Base-by-base conservation (phyloP, 2,113 vertebrate species). In the Meles meles region DNA sequence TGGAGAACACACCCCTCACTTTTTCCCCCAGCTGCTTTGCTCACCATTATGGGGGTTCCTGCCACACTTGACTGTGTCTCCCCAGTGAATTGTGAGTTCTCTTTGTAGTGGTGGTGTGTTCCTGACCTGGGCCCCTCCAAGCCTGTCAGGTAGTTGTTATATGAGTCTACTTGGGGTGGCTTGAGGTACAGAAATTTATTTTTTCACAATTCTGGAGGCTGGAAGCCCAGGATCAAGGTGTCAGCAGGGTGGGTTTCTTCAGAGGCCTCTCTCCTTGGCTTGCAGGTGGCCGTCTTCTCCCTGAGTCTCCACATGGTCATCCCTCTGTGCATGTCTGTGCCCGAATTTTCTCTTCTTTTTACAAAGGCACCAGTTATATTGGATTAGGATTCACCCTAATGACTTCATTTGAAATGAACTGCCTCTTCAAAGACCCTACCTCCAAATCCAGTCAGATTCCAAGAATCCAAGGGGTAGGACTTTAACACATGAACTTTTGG, bases 1-100 rank as follows among this genome's bases (percentile, higher is more conserved):
- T 1, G 1, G 77, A 72, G 4, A 20, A 31, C 15, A 3, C 2
- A 6, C 4, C 42, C 11, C 29, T 25, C 27, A 2, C 1, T 1
- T 1, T 7, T 5, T 34, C 69, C 57, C 52, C 29, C 2, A 8
- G 8, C n/a, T 11, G 14, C 69, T 84, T 55, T 29, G 44, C 39
- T 76, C 31, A 8, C 13, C 29, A 0, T 47, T 31, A 1, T 12
- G 11, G 11, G 29, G 18, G 15, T 21, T n/a, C 79, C 39, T 84
- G 65, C 21, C 44, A 34, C 44, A 69, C 55, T 65, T 29, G 12
- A 10, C 67, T 4, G 55, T 37, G 17, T 83, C 25, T 76, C 12
- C 31, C 31, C 18, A 49, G n/a, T 21, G 44, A 81, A 27, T 42
- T 74, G 2, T 7, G 9, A 72, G n/a, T 44, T 61, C 20, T 49